phyloP scores from a whole-genome alignment of 2,113 vertebrate genomes.

The Excalfactoria chinensis region DNA sequence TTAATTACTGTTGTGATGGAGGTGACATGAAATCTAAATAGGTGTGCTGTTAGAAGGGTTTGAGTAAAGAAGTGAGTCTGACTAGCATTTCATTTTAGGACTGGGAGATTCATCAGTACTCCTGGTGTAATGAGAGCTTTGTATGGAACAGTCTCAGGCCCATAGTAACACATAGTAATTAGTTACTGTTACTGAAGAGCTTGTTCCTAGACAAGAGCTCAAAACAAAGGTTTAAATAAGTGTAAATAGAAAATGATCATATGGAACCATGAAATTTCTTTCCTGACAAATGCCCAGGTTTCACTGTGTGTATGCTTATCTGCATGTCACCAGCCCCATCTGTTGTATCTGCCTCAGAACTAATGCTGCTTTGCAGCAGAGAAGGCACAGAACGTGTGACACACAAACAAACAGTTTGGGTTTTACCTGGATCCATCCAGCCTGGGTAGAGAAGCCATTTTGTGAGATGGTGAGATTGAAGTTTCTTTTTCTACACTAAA shows the following conservation, averaged over 20 bases:
- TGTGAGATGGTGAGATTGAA: neutral
- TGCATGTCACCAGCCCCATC: neutral
- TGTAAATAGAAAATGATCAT: neutral
- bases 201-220: neutral
- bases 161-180: neutral
- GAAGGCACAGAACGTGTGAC: neutral
- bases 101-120: neutral
- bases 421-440: neutral
- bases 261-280: neutral
- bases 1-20: neutral
- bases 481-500: neutral
- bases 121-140: accelerated
- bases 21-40: neutral
- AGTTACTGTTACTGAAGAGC: neutral
- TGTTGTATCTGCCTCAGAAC: neutral
- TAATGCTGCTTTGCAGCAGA: accelerated
- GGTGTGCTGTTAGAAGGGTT: neutral
- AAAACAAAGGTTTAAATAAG: neutral
- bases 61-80: neutral
- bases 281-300: neutral
- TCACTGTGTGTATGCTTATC: neutral
- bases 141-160: neutral
- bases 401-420: too few species aligned
- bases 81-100: neutral
- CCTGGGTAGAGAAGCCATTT: neutral